phyloP scores from a whole-genome alignment of 2,888 invertebrate genomes.

The Tachina fera region DNA sequence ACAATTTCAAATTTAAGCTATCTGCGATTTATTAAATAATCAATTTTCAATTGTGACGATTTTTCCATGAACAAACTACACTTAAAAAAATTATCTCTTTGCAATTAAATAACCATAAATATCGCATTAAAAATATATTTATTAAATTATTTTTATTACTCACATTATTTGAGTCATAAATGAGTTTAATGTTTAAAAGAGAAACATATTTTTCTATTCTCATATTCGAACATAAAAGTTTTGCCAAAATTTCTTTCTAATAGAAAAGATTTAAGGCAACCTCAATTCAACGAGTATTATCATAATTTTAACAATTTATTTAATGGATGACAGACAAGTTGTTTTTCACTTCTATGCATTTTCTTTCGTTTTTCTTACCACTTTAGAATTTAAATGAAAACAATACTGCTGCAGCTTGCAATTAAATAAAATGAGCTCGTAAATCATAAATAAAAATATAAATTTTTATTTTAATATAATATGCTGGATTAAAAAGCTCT shows the following conservation, averaged over 20 bases:
- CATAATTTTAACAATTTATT: constrained; percentile 8
- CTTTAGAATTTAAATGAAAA: constrained; percentile 8
- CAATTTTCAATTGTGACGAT: not conserved
- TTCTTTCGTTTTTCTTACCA: not conserved
- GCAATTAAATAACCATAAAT: constrained; percentile 9
- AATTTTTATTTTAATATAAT: constrained; percentile 38
- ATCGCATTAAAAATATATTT: not conserved
- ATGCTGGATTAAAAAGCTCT: constrained; percentile 31
- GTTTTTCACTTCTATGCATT: constrained; percentile 1
- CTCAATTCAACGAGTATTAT: not conserved
- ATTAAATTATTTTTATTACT: not conserved
- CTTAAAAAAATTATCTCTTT: not conserved
- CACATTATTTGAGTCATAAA: not conserved
- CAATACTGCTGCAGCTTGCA: not conserved
- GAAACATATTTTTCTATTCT: not conserved
- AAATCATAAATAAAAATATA: constrained; percentile 52
- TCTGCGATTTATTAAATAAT: not conserved
- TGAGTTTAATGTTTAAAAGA: not conserved
- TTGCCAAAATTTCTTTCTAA: not conserved
- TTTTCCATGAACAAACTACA: not conserved
- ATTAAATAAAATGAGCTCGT: constrained; percentile 39
- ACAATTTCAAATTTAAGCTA: not conserved
- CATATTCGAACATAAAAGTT: not conserved
- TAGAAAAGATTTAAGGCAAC: constrained; percentile 8
- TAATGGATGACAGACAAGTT: constrained; percentile 25